Evolutionary conservation across 2,888 invertebrate species (phyloP).

Genomic region (Lymantria monacha): DNA sequence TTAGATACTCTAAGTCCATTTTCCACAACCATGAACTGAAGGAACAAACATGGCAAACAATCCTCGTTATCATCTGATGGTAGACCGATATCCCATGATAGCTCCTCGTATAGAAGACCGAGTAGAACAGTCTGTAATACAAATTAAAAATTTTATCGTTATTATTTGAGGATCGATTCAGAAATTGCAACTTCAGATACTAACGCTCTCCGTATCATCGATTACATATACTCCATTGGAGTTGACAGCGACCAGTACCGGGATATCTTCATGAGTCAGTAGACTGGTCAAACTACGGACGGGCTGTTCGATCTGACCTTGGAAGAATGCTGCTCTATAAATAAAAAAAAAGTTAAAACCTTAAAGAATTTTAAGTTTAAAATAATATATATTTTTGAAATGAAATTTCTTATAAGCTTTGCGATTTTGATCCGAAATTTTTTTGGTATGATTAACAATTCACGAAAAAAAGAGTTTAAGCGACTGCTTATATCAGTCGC

Average conservation of each 20-base stretch:
- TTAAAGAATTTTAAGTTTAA: neutral
- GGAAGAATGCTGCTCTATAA: conserved; percentile 94
- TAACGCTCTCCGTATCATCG: conserved; percentile 91
- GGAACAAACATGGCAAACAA: conserved; percentile 94
- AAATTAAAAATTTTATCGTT: neutral
- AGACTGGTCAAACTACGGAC: conserved; percentile 92
- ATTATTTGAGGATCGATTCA: too few relatives aligned
- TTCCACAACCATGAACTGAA: conserved; percentile 93
- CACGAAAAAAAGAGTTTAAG: too few relatives aligned
- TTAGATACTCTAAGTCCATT: conserved; percentile 90
- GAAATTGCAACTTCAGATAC: conserved; percentile 47
- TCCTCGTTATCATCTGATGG: conserved; percentile 93
- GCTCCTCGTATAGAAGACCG: conserved; percentile 92
- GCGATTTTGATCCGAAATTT: too few relatives aligned
- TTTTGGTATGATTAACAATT: too few relatives aligned
- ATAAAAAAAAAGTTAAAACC: neutral
- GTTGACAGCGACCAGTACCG: conserved; percentile 94
- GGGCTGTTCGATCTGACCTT: conserved; percentile 96
- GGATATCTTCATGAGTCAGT: conserved; percentile 92
- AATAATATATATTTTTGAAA: too few relatives aligned
- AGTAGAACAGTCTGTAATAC: conserved; percentile 87
- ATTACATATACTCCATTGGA: conserved; percentile 92
- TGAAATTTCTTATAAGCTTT: too few relatives aligned
- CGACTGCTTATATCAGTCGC: too few relatives aligned
- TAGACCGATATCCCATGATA: conserved; percentile 96